Conservation (phyloP, 1,140 invertebrate genomes). For the Aphaenogaster floridana region DNA sequence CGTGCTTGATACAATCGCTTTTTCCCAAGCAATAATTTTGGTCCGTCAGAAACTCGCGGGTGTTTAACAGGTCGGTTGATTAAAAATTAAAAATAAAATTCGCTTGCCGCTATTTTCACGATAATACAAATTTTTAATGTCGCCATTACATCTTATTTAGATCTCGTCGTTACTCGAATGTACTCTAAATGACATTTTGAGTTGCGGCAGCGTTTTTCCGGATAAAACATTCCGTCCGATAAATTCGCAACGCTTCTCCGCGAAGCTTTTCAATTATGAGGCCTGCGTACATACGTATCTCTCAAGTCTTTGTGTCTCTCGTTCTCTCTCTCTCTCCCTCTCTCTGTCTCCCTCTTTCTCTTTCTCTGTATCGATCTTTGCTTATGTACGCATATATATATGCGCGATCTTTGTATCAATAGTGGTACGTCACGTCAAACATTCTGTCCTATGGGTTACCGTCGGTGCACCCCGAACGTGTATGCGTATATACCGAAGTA, state of each 20-base stretch:
- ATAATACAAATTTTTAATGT: constrained; percentile 30
- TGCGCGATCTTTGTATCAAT: constrained; percentile 60
- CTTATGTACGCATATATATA: background rate
- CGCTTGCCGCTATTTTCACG: no score
- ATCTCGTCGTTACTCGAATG: background rate
- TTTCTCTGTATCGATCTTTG: constrained; percentile 25
- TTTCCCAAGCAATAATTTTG: background rate
- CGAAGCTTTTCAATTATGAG: constrained; percentile 55
- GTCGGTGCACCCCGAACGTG: constrained; percentile 24
- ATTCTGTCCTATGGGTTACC: constrained; percentile 42
- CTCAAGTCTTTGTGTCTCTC: constrained; percentile 13
- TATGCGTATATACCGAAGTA: background rate
- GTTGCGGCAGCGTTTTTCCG: background rate
- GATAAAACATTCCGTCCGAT: constrained; percentile 7
- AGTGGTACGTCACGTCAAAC: constrained; percentile 49
- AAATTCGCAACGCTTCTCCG: constrained; percentile 29
- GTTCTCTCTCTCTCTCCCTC: background rate
- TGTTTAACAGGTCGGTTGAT: background rate
- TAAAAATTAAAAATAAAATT: constrained; percentile 22
- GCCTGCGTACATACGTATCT: constrained; percentile 8
- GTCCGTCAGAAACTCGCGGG: background rate
- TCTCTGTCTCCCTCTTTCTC: background rate
- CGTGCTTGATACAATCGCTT: background rate
- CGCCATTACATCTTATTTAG: constrained; percentile 6
- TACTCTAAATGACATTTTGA: constrained; percentile 18